A percentile compares a stretch with the other conserved stretches of the same genome.
Conservation (phyloP, 1,140 invertebrate species). For the Probaryconus sp. region DNA sequence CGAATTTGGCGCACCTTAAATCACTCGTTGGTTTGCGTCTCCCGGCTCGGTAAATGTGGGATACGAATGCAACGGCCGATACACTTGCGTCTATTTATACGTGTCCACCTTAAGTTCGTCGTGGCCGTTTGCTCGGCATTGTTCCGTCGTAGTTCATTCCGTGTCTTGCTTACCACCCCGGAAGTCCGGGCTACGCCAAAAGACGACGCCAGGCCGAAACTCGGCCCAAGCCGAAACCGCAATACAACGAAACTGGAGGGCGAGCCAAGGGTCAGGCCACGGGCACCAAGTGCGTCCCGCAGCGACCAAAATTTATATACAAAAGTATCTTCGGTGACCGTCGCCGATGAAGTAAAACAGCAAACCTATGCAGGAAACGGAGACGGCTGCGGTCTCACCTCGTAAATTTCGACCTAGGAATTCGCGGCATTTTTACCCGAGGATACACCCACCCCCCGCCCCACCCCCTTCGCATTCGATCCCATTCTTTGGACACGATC, state of each 20-base stretch:
- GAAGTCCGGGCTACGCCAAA: conserved; percentile 65
- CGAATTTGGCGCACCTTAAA: conserved; percentile 58
- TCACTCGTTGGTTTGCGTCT: conserved; percentile 63
- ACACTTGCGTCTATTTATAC: conserved; percentile 64
- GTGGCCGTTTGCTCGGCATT: conserved; percentile 46
- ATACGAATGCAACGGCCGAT: conserved; percentile 57
- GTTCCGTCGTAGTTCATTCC: conserved; percentile 60
- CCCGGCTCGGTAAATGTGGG: conserved; percentile 41
- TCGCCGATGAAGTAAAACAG: conserved; percentile 73
- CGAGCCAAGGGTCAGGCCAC: conserved; percentile 25
- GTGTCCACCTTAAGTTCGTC: conserved; percentile 41
- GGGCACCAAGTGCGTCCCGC: conserved; percentile 31
- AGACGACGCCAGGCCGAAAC: conserved; percentile 51
- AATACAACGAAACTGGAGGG: conserved; percentile 29
- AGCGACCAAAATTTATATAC: conserved; percentile 76
- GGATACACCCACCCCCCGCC: background rate
- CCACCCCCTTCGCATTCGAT: background rate
- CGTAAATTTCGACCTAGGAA: conserved; percentile 70
- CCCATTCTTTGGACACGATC: conserved; percentile 31
- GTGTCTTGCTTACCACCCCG: conserved; percentile 61
- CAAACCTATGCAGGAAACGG: conserved; percentile 63
- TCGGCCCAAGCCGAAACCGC: conserved; percentile 49
- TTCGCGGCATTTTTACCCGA: conserved; percentile 55
- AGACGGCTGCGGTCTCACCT: conserved; percentile 68
- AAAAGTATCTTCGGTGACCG: conserved; percentile 73